Conservation (phyloP, 2,888 invertebrate species). For the Athalia cordata region DNA sequence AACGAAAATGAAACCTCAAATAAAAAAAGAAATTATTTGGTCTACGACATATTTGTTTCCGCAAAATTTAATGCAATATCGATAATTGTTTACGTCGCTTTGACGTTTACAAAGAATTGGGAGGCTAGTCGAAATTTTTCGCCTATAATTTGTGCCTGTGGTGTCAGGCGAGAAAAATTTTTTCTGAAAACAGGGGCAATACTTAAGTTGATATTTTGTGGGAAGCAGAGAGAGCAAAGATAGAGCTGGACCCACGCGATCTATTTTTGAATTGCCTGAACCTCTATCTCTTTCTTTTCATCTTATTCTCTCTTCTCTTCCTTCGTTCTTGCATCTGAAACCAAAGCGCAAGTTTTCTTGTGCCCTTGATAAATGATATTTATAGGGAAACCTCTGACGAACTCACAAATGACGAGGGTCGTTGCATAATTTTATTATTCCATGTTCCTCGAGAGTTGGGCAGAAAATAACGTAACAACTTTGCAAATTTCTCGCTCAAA, state of each 20-base stretch:
- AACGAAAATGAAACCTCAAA: no score
- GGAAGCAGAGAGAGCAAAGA: conserved; percentile 39
- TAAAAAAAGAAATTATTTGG: no score
- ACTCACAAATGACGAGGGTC: conserved; percentile 24
- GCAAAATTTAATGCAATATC: no score
- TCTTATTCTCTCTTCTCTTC: conserved; percentile 1
- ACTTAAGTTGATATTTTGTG: conserved; percentile 38
- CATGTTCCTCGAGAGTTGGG: not conserved
- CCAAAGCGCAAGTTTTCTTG: conserved; percentile 23
- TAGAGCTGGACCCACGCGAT: conserved; percentile 54
- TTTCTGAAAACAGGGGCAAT: conserved; percentile 35
- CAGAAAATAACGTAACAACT: not conserved
- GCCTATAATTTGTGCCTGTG: not conserved
- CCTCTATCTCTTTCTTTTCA: conserved; percentile 42
- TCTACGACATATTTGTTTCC: no score
- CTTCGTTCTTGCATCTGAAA: conserved; percentile 19
- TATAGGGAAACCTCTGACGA: conserved; percentile 28
- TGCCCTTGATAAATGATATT: conserved; percentile 39
- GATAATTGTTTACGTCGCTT: no score
- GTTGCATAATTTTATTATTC: conserved; percentile 23
- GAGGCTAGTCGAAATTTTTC: not conserved
- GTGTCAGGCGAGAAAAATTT: not conserved
- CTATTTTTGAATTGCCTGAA: conserved; percentile 56
- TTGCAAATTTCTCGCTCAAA: not conserved
- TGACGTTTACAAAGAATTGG: no score